Conservation (phyloP, 2,888 invertebrate species). For the Trissolcus brochymenae region DNA sequence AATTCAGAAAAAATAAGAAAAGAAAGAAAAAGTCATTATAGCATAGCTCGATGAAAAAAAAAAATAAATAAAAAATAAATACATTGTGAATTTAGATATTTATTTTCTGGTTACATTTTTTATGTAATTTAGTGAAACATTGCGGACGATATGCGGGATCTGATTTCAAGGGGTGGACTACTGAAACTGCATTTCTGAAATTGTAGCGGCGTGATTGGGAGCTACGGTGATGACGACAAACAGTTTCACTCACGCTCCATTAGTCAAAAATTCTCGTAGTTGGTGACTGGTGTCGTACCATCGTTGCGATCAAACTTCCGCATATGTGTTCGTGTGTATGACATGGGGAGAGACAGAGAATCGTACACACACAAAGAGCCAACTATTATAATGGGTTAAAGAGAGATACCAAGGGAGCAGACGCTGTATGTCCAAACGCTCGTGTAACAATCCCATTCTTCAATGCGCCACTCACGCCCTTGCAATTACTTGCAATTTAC, state of each 20-base stretch:
- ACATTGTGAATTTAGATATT: neutral
- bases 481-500: conserved; percentile 59
- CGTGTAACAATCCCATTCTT: conserved; percentile 58
- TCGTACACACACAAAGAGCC: conserved; percentile 12
- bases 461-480: conserved; percentile 56
- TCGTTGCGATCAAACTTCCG: conserved; percentile 55
- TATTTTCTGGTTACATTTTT: conserved; percentile 13
- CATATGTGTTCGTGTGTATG: conserved; percentile 48
- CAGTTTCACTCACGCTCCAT: conserved; percentile 72
- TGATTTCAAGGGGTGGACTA: conserved; percentile 56
- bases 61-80: too few species aligned
- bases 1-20: too few species aligned
- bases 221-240: conserved; percentile 68
- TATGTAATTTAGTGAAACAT: conserved; percentile 40
- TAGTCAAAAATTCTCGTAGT: conserved; percentile 64
- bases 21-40: too few species aligned
- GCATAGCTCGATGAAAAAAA: too few species aligned
- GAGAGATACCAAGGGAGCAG: conserved; percentile 42
- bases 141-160: conserved; percentile 42
- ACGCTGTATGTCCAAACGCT: conserved; percentile 55
- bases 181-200: conserved; percentile 57
- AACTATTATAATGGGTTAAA: conserved; percentile 52
- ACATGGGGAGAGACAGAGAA: conserved; percentile 21
- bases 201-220: conserved; percentile 62
- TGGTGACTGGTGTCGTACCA: conserved; percentile 59